Base-by-base conservation (phyloP, 2,113 vertebrate species). In the Labeo catla region DNA sequence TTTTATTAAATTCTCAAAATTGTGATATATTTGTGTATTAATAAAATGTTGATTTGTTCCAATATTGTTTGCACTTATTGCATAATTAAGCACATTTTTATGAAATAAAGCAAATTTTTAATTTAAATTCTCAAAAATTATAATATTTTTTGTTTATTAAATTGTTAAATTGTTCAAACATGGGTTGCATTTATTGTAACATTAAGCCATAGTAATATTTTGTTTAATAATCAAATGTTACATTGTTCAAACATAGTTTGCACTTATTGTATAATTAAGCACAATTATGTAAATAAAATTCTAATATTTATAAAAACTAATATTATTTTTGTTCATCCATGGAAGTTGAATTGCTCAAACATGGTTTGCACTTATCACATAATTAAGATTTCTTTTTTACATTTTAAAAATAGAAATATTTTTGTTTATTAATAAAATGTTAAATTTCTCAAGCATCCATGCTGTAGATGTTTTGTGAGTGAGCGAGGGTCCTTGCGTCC, bases 401-500 rank as follows among this genome's bases (percentile, higher is more conserved):
- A 36, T 68, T 15, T 39, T 68, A 7, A 16, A 43, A 5, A 2
- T 21, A 72, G 4, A 6, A 11, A 21, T 45, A 45, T 19, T 70
- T 19, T 21, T 2, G 1, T 72, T 72, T 43, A 9, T 72, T 72
- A 11, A 45, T 45, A 8, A 45, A 45, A 45, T 19, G 68, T 9
- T 72, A 21, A 43, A 72, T 43, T 43, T 1, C 66, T 39, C n/a
- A 65, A 28, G 5, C 3, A 72, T 72, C 39, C 68, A 21, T 73
- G 10, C 70, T 73, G 45, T 19, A n/a, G 70, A 45, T 36, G 68
- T 72, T 72, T 8, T 73, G 39, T n/a, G 52, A 76, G 72, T 47
- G 68, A 85, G 28, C 28, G 8, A 79, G 39, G 76, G 45, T 52
- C 47, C 70, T 28, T 2, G 47, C 50, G 49, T 70, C 76, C 84